phyloP scores from a whole-genome alignment of 2,797 vertebrate genomes.

The Anguilla anguilla region DNA sequence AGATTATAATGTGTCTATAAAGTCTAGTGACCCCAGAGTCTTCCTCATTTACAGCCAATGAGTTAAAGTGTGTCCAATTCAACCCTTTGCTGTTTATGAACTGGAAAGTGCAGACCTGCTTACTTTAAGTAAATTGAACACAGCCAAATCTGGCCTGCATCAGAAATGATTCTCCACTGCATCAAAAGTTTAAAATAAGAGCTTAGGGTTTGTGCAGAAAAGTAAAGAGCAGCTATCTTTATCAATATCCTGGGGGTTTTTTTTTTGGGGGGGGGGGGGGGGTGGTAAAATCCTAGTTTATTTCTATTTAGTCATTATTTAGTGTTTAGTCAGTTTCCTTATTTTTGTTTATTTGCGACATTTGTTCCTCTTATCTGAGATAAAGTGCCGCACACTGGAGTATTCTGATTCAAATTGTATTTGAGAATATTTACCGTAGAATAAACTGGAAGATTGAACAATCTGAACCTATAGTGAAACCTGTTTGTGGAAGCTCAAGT shows the following conservation, averaged over 20 bases:
- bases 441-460: too few species aligned
- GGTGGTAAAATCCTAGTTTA: too few species aligned
- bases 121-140: conserved; percentile 57
- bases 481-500: not conserved
- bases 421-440: not conserved
- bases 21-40: conserved; percentile 66
- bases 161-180: conserved; percentile 45
- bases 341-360: not conserved
- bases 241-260: not conserved
- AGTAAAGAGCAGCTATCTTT: not conserved
- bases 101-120: conserved; percentile 54
- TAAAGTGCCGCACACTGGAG: not conserved
- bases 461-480: not conserved
- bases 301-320: not conserved
- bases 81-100: conserved; percentile 64
- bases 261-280: too few species aligned
- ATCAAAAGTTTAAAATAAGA: conserved; percentile 21
- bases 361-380: not conserved
- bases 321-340: not conserved
- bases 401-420: not conserved
- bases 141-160: conserved; percentile 44
- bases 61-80: conserved; percentile 68
- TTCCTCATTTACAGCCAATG: conserved; percentile 67
- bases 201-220: not conserved
- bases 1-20: conserved; percentile 63